Percentiles rank a stretch among this genome's conserved stretches.
Conservation (phyloP, 2,888 invertebrate genomes). For the Fissipunctia ypsillon region DNA sequence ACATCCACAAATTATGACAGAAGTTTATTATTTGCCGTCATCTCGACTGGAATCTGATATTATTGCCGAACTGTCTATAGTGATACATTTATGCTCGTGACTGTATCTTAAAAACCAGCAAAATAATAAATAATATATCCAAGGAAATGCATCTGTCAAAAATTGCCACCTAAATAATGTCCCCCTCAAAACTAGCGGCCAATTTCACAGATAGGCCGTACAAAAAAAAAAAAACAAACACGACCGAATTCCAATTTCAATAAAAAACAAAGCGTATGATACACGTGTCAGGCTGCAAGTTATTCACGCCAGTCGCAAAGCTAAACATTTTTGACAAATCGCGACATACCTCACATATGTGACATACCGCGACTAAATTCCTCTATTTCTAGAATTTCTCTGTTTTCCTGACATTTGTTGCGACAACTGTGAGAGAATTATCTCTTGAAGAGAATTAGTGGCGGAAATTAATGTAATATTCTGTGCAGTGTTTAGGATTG, state of each 20-base stretch:
- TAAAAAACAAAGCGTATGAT: conserved; percentile 20
- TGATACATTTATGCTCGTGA: too few species aligned
- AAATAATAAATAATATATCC: too few species aligned
- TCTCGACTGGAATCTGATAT: too few species aligned
- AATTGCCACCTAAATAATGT: too few species aligned
- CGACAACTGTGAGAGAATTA: conserved; percentile 1
- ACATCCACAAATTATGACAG: too few species aligned
- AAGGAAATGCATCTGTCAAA: too few species aligned
- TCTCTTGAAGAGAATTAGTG: not conserved
- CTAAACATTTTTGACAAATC: conserved; percentile 34
- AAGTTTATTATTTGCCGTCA: too few species aligned
- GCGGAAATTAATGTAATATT: conserved; percentile 14
- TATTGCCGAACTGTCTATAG: too few species aligned
- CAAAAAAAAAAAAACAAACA: conserved; percentile 2
- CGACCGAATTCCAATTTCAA: conserved; percentile 8
- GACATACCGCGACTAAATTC: not conserved
- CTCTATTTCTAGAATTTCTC: not conserved
- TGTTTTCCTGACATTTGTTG: conserved; percentile 13
- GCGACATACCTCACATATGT: too few species aligned
- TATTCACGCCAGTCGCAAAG: conserved; percentile 15
- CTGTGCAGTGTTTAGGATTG: not conserved
- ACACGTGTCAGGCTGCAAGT: conserved; percentile 18
- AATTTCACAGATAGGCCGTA: not conserved
- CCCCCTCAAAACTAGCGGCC: not conserved
- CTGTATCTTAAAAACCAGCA: too few species aligned